Evolutionary conservation across 2,797 vertebrate genomes (phyloP), one percentile per base, ranked within the genome.

Genomic region (Sebastes oblongus): DNA sequence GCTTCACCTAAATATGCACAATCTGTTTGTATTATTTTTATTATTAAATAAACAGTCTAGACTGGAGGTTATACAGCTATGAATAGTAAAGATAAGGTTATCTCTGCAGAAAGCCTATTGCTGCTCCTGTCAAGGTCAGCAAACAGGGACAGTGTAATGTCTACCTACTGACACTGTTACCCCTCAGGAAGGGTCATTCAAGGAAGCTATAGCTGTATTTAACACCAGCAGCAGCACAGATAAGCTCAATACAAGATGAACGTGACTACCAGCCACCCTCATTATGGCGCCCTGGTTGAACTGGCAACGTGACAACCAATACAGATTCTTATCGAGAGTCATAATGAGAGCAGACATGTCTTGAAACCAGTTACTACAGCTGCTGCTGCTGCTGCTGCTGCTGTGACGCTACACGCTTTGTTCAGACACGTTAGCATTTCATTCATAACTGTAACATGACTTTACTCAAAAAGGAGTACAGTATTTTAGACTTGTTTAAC

Each of bases 121-220:
- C 55, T 24, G 65, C 11, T 30, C 11, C 66, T 5, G 70, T 80
- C 85, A 93, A 92, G 91, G 91, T 91, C 90, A 88, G 54, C 10
- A 69, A 42, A 69, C 46, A 39, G 72, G 58, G 39, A 4, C 46
- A 66, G 50, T 30, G 46, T 77, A 22, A 81, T 60, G 78, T 75
- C 73, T 69, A 62, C 84, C 65, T 14, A 65, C 6, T 81, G 80
- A 85, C 86, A 66, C 66, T 1, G 12, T 83, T 22, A 60, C 30
- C 78, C 14, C 30, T 14, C 12, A 56, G 54, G 29, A 62, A 27
- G 64, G 55, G 77, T 75, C 68, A 71, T 20, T 3, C 46, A 27
- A 22, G 39, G 32, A 12, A 27, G 55, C 59, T 50, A 42, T 42
- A 22, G 42, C 13, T n/a, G 32, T 11, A 6, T 34, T 42, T 14